Evolutionary conservation across 2,888 invertebrate species (phyloP), one percentile per base, ranked within the genome.

Genomic region (Camptogramma bilineatum): DNA sequence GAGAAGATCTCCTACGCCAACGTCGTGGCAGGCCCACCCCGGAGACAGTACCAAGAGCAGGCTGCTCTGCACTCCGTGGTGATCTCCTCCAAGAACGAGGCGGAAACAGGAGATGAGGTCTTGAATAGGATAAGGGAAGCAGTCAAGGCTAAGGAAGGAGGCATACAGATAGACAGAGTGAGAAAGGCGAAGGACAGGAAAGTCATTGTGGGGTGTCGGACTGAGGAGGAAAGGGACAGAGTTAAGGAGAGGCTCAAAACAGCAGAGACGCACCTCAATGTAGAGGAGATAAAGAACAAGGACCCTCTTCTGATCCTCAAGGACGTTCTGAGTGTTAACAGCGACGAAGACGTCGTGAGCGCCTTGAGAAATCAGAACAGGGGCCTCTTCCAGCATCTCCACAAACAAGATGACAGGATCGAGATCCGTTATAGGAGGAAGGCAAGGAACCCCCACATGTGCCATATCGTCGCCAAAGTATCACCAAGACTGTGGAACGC

Each of bases 61-160:
- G 52, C 52, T 2, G 60, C 63, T 4, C 58, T 64, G 17, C 66
- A 69, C 53, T 61, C 69, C 0, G 47, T 69, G 1, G 53, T 64
- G 0, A 46, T 66, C 5, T 53, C 69, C 5, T 47, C 60, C 1
- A 47, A n/a, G 34, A 18, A 62, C 42, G 64, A 51, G 10, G 8
- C 28, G 1, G 62, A 69, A 10, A 69, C 66, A 0, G 66, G 66
- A 19, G 64, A 64, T 0, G 39, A 67, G 13, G 57, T 67, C 0
- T 16, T 70, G 0, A 34, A 51, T 2, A 51, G 44, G 17, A 28
- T 68, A 10, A 53, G 66, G 13, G 52, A 52, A 4, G 64, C 44
- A 9, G 51, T 70, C 0, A 47, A 68, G 0, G 64, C 68, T 2
- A 68, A 66, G n/a, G 59, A 66, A 4, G 56, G 55, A 7, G 44